Evolutionary conservation across 2,888 invertebrate species (phyloP).

Genomic region (Drosophila greeni): DNA sequence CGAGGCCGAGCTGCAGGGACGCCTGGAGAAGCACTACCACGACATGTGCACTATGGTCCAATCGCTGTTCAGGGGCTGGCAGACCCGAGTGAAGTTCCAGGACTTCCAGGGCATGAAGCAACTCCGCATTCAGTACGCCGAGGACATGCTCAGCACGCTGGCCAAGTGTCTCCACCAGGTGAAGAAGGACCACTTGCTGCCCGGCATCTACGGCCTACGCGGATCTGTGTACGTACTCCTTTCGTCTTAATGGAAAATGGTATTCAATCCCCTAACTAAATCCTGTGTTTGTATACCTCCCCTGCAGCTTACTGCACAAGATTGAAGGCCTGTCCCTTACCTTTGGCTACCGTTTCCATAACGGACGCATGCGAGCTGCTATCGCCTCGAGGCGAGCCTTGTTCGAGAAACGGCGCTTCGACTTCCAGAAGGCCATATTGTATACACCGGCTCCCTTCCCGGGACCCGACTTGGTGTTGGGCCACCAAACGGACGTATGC

Average conservation of each 20-base stretch:
- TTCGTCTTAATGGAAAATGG: not conserved
- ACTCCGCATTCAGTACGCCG: constrained; percentile 21
- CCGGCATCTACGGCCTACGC: constrained; percentile 12
- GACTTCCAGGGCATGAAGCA: constrained; percentile 24
- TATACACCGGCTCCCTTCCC: not conserved
- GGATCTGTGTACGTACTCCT: not conserved
- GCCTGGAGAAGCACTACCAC: not conserved
- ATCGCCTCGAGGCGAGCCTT: constrained; percentile 5
- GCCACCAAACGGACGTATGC: not conserved
- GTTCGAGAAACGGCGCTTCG: not conserved
- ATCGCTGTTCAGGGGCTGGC: constrained; percentile 29
- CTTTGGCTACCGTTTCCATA: constrained; percentile 29
- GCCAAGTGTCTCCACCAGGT: not conserved
- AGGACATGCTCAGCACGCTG: constrained; percentile 28
- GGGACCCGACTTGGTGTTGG: not conserved
- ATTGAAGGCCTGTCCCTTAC: constrained; percentile 12
- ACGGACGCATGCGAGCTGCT: constrained; percentile 24
- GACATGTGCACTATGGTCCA: constrained; percentile 10
- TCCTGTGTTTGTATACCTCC: not conserved
- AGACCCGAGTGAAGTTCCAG: constrained; percentile 18
- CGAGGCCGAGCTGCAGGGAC: not conserved
- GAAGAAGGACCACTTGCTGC: not conserved
- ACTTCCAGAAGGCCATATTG: not conserved
- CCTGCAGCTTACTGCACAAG: not conserved
- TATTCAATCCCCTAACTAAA: not conserved